Percentiles rank a stretch among this genome's conserved stretches.
Conservation (phyloP, 2,888 invertebrate genomes). For the Halocaridina rubra region DNA sequence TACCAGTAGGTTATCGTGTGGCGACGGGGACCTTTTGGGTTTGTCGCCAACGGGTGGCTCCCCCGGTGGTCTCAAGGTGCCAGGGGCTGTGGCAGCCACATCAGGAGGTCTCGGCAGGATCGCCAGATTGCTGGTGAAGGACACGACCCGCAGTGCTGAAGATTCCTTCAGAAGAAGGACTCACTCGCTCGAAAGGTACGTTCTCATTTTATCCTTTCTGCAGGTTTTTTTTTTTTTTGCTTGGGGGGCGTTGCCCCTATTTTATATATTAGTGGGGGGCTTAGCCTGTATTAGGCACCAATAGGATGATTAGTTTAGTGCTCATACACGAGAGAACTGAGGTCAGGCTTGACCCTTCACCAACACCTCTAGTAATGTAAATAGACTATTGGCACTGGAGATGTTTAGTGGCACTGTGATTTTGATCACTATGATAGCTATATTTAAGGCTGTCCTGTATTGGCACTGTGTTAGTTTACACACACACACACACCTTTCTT, state of each 20-base stretch:
- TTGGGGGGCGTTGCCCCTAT: too few species aligned
- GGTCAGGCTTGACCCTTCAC: too few species aligned
- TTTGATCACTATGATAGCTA: too few species aligned
- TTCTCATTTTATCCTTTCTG: too few species aligned
- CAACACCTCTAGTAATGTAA: neutral
- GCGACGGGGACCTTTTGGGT: conserved; percentile 21
- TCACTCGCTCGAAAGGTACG: conserved; percentile 44
- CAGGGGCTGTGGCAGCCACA: conserved; percentile 21
- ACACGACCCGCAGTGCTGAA: conserved; percentile 21
- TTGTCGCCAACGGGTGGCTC: conserved; percentile 30
- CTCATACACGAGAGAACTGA: neutral
- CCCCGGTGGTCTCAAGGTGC: conserved; percentile 45
- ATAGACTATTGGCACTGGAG: neutral
- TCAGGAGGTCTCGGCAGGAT: conserved; percentile 43
- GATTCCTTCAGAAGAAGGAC: conserved; percentile 41
- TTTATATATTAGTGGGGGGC: too few species aligned
- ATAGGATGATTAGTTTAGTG: too few species aligned
- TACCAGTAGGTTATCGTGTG: conserved; percentile 27
- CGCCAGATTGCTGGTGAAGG: conserved; percentile 43
- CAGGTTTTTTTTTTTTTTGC: too few species aligned
- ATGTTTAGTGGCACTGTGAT: too few species aligned
- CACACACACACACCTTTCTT: too few species aligned
- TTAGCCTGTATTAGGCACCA: too few species aligned
- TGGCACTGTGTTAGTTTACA: too few species aligned
- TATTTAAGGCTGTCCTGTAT: too few species aligned